Evolutionary conservation across 2,888 invertebrate species (phyloP), one percentile per base, ranked within the genome.

Genomic region (Carpatolechia fugitivella): DNA sequence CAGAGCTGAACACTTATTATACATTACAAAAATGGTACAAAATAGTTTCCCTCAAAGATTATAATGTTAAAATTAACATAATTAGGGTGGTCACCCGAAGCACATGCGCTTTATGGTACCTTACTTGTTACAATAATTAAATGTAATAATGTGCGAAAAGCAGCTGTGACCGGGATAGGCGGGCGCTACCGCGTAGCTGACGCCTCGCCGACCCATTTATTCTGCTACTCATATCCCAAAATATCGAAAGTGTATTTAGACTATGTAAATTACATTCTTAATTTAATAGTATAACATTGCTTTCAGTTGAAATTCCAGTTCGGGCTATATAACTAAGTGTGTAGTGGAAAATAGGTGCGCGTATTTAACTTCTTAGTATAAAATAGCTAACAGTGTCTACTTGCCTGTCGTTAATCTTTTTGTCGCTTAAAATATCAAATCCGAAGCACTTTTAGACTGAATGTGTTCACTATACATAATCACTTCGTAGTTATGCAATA

Each of bases 161-260:
- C 72, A 76, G 87, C 86, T 87, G 74, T 81, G 85, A 82, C 88
- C 86, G 88, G 85, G 89, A 81, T 75, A 80, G 80, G 74, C 87
- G 85, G 85, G 85, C 85, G 88, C 82, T 82, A 84, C 82, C 85
- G 74, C 77, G 69, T 70, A 77, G 74, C 65, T 74, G 72, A 76
- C 76, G 75, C 72, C 75, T 74, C 71, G 76, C 65, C 86, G 87
- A 86, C 87, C 88, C 78, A 87, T 83, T 74, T 76, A 85, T 85
- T 83, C 76, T 77, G 74, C 73, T 75, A 80, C 80, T 78, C 82
- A 83, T 81, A 84, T 85, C 86, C 86, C 76, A 80, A 89, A 88
- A 88, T 89, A 89, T 81, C 89, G 71, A 79, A 82, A 80, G 74
- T 75, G 69, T 68, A 64, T 66, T 66, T 62, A 58, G 41, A 65